Evolutionary conservation across 2,888 invertebrate species (phyloP), one percentile per base, ranked within the genome.

Genomic region (Lasioglossum marginatum): DNA sequence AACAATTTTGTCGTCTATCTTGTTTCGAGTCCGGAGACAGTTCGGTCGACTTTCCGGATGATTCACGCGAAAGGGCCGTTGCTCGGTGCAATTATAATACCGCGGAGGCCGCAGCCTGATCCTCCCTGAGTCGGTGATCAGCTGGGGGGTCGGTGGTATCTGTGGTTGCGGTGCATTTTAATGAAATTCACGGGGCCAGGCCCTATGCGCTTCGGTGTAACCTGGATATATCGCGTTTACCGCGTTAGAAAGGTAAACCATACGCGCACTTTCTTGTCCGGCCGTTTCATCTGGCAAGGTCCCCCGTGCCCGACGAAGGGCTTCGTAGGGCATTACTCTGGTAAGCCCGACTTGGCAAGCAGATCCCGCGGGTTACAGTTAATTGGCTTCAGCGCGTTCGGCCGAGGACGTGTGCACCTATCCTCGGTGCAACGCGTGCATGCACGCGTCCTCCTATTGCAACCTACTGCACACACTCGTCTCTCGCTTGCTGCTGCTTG

Each of bases 281-380:
- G 88, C 57, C 76, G 77, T 89, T 89, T 83, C 80, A 87, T 81
- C 88, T 87, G 79, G 72, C 63, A 84, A 81, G 85, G 79, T 71
- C 57, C 40, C 63, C 81, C 89, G 83, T 84, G 77, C 75, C 71
- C 66, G 83, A 86, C 89, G 91, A 89, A 86, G 91, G 92, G 92
- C 92, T 92, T 92, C 92, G 80, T 81, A 87, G 87, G 90, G 91
- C 89, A 92, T 92, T 92, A 92, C 89, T 90, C 89, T 83, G 88
- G 90, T 92, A 92, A 92, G 90, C 92, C 91, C 85, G 90, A 92
- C 92, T 92, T 86, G 92, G 91, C 92, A 89, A 90, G 92, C 90
- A 91, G 91, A 92, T 93, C 92, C 92, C 91, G 91, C 89, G 89
- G 92, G 92, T 92, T 92, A 93, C 93, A 93, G 93, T 93, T 93